Conservation (phyloP, 2,888 invertebrate genomes). For the Nemurella pictetii region DNA sequence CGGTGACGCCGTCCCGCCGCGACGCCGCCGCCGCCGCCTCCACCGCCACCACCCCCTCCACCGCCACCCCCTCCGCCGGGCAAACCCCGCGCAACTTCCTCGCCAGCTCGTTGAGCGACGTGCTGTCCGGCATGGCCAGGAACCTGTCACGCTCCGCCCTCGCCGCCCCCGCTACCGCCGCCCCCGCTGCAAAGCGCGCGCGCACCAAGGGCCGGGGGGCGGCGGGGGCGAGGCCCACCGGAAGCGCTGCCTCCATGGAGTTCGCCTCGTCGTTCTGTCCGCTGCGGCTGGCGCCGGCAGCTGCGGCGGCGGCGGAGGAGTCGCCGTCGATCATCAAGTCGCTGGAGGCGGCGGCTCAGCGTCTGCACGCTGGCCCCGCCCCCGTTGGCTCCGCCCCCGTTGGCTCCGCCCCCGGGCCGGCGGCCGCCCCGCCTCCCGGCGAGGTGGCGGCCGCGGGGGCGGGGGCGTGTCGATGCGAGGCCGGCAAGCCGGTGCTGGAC, state of each 20-base stretch:
- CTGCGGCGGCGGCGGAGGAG: conserved; percentile 25
- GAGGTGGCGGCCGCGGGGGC: not conserved
- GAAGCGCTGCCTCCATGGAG: conserved; percentile 39
- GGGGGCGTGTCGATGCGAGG: conserved; percentile 37
- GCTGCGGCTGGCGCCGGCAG: conserved; percentile 8
- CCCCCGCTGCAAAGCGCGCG: conserved; percentile 24
- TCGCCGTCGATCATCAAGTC: conserved; percentile 35
- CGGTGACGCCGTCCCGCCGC: conserved; percentile 67
- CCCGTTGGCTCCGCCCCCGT: no score
- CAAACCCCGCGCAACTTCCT: conserved; percentile 35
- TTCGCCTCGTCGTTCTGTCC: conserved; percentile 51
- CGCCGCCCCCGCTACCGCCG: conserved; percentile 41
- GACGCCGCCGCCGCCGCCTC: conserved; percentile 49
- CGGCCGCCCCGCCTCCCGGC: not conserved
- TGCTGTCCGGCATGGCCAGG: conserved; percentile 31
- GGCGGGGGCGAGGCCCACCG: not conserved
- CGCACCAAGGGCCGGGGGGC: not conserved
- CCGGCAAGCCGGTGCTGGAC: conserved; percentile 57
- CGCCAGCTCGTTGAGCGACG: conserved; percentile 35
- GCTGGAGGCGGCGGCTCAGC: conserved; percentile 33
- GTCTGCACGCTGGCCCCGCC: conserved; percentile 11
- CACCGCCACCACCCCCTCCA: conserved; percentile 36
- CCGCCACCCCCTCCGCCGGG: conserved; percentile 33
- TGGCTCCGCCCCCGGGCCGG: not conserved
- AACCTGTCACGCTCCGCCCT: conserved; percentile 38